Evolutionary conservation across 2,888 invertebrate genomes (phyloP), one percentile per base, ranked within the genome.

Genomic region (Hydropsyche betteni): DNA sequence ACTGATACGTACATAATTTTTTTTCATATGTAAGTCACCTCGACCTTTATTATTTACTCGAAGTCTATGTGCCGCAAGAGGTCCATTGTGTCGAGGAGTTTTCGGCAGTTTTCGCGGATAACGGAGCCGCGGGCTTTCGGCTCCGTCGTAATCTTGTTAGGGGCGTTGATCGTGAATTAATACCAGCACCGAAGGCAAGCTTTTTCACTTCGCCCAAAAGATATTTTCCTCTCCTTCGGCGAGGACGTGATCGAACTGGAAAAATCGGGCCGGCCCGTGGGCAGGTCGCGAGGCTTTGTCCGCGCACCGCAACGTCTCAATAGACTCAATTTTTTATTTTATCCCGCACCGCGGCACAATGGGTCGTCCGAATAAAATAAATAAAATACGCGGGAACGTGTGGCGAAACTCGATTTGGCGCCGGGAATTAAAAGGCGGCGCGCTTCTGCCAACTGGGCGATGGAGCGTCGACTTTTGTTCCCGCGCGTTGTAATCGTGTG

Each of bases 91-190:
- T 44, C 6, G 44, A 10, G 6, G 6, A 8, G 6, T 44, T 44
- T 44, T 6, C 7, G 44, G 44, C 10, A 6, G 44, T 44, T 44
- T 44, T 10, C 10, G 44, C 6, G 44, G 44, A 44, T 44, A 44
- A 44, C 10, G 44, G 7, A 8, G 6, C 44, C 58, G 14, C 14
- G 58, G 16, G 16, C 16, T 58, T 7, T 58, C 4, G 16, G 8
- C 24, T 14, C n/a, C 58, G 16, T 14, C 33, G 70, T 72, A 72
- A 72, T 72, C 72, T 72, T 58, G 72, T 72, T 72, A 72, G 38
- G 24, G 72, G 7, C 58, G 52, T 55, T 58, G 72, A 72, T 72
- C 72, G 72, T 55, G 72, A 72, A 72, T 72, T 72, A 72, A 72
- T 72, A 72, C 61, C 72, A 58, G 36, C 36, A 10, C 44, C 69